Evolutionary conservation across 2,888 invertebrate species (phyloP), one percentile per base, ranked within the genome.

Genomic region (Odontomyia ornata): DNA sequence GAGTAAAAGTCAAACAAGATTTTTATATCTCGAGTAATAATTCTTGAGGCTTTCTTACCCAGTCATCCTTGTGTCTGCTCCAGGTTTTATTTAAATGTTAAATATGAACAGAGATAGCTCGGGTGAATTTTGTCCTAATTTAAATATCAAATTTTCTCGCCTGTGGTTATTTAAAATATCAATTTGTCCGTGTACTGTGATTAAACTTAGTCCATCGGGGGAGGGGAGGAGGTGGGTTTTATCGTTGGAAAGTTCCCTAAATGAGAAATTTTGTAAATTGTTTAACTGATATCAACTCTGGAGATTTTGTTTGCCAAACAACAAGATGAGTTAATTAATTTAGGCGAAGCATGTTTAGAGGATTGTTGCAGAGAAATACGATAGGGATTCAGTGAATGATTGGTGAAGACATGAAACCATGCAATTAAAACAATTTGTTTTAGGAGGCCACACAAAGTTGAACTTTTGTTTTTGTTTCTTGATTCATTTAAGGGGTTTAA

Each of bases 101-200:
- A 64, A 30, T 64, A 30, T n/a, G 30, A 1, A 28, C 21, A 21
- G 4, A 36, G 36, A 36, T 30, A 30, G 25, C 23, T 18, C 3
- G n/a, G 18, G 23, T 30, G 15, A 21, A 23, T 73, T 57, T 30
- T 36, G 73, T 9, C 13, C 36, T 60, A 30, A 73, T 36, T 73
- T 73, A 60, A 73, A 73, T 73, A 73, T 73, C 57, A 73, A 73
- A 73, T 73, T 60, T 73, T 73, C 36, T 73, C 57, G 72, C 72
- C 57, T 73, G 21, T 73, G 57, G 57, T 73, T 73, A 57, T 73
- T 73, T 60, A 30, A 23, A 73, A 60, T 69, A 69, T 47, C 21
- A 27, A 30, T 27, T 64, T 30, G 30, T 13, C 11, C 9, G 23
- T 30, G 64, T 1, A 18, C 25, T 64, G 7, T 15, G 69, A 21